These are phyloP conservation scores for Amphimallon solstitiale DNA, from an alignment of 2,888 invertebrate species.

Conservation along the genomic window DNA sequence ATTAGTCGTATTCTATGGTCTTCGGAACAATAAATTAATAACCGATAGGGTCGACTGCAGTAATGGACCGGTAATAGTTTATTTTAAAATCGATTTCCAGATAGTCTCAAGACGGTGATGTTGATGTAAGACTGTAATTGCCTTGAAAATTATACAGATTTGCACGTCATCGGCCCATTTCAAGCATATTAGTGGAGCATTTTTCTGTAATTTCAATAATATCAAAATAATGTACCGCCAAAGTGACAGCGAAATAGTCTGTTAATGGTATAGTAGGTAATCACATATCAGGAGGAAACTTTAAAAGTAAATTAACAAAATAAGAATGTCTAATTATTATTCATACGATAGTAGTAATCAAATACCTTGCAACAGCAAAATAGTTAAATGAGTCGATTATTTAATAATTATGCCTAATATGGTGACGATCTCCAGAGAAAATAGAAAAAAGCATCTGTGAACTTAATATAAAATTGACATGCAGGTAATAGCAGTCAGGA, in stretches of 20 bases:
- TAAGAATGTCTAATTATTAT: slow-evolving; percentile 6
- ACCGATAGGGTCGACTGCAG: slow-evolving; percentile 24
- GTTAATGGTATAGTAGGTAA: slow-evolving; percentile 2
- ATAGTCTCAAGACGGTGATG: slow-evolving; percentile 5
- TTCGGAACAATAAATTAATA: slow-evolving; percentile 30
- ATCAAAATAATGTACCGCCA: not conserved
- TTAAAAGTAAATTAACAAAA: not conserved
- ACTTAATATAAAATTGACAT: too few relatives aligned
- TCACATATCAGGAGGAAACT: not conserved
- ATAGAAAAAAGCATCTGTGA: too few relatives aligned
- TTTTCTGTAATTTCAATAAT: slow-evolving; percentile 22
- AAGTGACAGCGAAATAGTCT: slow-evolving; percentile 4
- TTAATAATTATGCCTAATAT: not conserved
- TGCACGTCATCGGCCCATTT: slow-evolving; percentile 34
- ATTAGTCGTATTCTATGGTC: slow-evolving; percentile 19
- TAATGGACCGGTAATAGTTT: slow-evolving; percentile 30
- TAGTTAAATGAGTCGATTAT: not conserved
- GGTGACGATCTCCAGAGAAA: too few relatives aligned
- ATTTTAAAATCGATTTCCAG: slow-evolving; percentile 28
- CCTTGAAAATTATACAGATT: slow-evolving; percentile 25
- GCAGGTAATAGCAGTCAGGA: too few relatives aligned
- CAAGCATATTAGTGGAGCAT: slow-evolving; percentile 11
- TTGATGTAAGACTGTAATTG: slow-evolving; percentile 14
- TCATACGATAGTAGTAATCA: not conserved
- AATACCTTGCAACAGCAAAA: not conserved